Evolutionary conservation across 2,113 vertebrate species (phyloP).

Genomic region (Leuciscus idus): DNA sequence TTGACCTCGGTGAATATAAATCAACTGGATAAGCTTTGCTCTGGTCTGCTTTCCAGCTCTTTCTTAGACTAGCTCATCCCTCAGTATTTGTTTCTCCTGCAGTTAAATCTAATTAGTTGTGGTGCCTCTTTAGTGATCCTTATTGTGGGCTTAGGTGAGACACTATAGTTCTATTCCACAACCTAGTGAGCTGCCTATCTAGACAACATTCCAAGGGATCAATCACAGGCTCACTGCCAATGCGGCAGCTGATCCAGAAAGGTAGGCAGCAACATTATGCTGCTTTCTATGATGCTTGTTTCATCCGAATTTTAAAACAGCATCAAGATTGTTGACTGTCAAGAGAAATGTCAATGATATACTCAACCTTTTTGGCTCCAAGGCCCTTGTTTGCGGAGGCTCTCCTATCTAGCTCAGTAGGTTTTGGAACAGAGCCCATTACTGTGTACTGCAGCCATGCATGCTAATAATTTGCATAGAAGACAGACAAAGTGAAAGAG

Average conservation of each 20-base stretch:
- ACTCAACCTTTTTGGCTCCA: no score
- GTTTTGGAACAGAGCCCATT: slow-evolving; percentile 36
- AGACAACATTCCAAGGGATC: background rate
- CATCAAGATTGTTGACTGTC: background rate
- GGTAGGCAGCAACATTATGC: background rate
- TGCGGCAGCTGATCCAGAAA: background rate
- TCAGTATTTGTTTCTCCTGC: slow-evolving; percentile 32
- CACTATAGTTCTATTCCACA: background rate
- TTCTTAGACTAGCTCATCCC: slow-evolving; percentile 31
- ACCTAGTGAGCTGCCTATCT: background rate
- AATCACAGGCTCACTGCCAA: background rate
- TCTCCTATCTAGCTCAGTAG: background rate
- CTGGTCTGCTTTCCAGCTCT: slow-evolving; percentile 31
- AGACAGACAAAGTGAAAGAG: slow-evolving; percentile 33
- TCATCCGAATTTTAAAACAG: background rate
- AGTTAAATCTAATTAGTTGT: slow-evolving; percentile 49
- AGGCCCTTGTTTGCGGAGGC: no score
- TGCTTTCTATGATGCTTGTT: background rate
- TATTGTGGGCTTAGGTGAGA: slow-evolving; percentile 44
- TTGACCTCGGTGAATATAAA: slow-evolving; percentile 54
- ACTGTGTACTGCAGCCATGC: slow-evolving; percentile 57
- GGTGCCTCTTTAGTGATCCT: slow-evolving; percentile 49
- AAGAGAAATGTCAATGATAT: no score
- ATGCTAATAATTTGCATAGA: slow-evolving; percentile 72
- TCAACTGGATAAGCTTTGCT: slow-evolving; percentile 44